Base-by-base conservation (phyloP, 2,888 invertebrate genomes). In the Apantesis nais region DNA sequence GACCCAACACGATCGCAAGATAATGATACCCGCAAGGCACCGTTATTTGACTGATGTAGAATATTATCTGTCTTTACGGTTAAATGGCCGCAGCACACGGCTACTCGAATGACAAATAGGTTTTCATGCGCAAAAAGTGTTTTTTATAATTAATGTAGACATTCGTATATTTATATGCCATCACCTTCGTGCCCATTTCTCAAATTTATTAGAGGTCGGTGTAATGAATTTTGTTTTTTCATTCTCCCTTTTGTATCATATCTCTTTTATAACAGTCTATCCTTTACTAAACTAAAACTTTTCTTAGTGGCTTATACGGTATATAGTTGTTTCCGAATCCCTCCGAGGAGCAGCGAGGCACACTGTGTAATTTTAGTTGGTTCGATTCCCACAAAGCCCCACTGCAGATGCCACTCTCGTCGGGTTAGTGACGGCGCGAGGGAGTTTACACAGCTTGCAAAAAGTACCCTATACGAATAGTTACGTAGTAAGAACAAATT, bases 61-160 rank as follows among this genome's bases (percentile, higher is more conserved):
- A 73, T 78, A 83, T 74, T 77, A 64, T 78, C 66, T 69, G 67
- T 83, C 73, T 70, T 72, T 74, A 77, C 72, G 68, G 74, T 72
- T 55, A 74, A 71, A 77, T 58, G 67, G 70, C 70, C 62, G 25
- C 67, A 64, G 58, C 60, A 67, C 41, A 16, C 31, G 31, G 34
- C 25, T 68, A 34, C 67, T 67, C 34, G 44, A 75, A 70, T 73
- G 61, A 68, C 52, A 29, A 52, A 60, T 70, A 62, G 61, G 69
- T 62, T 71, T 60, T 62, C 39, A 31, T 31, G 34, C 52, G 22
- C 29, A n/a, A 41, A 63, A n/a, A 19, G 37, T 29, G 31, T 37
- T 52, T 11, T n/a, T n/a, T n/a, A n/a, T n/a, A n/a, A 19, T 37
- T 8, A 22, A 37, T 48, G 7, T 19, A 44, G 9, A 41, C 22